Base-by-base conservation (phyloP, 2,113 vertebrate species). In the Orcinus orca region DNA sequence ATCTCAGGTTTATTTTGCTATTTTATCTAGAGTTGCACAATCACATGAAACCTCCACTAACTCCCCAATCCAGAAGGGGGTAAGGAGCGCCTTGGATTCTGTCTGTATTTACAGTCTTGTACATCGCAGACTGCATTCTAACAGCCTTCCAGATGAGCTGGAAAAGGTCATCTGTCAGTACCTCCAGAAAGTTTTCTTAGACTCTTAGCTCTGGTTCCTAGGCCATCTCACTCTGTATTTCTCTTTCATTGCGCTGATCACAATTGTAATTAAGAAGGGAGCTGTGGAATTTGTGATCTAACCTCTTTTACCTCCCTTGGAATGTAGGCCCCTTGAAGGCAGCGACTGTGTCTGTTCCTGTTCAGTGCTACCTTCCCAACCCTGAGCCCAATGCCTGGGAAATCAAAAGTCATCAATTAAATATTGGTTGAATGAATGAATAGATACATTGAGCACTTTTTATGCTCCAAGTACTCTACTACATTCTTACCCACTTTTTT, bases 21-120 rank as follows among this genome's bases (percentile, higher is more conserved):
- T 73, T 71, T 20, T 9, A 31, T 33, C 31, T 65, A 47, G 17
- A 31, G 65, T 53, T 15, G 14, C 11, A 55, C n/a, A 74, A 20
- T 67, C 50, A 3, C n/a, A 2, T 0, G 10, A 67, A 74, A 47
- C 5, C 25, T 29, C 62, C 18, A 8, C 47, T 2, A 47, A 20
- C 83, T 38, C 53, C 29, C 21, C 73, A 20, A 2, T 17, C 53
- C 6, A 9, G 70, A 21, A 88, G 36, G 0, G 14, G 10, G n/a
- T 38, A 9, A 53, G 38, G 33, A 41, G 8, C 0, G 0, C 21
- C 13, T 8, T 23, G 70, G 8, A 9, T 8, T 65, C 33, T 41
- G 29, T 17, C n/a, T 62, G 3, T 36, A 7, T 25, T 38, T 88
- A 31, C 0, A 71, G 44, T 20, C 14, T 15, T 3, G 3, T 2